phyloP scores from a whole-genome alignment of 2,888 invertebrate species.

The Anthophora plumipes region DNA sequence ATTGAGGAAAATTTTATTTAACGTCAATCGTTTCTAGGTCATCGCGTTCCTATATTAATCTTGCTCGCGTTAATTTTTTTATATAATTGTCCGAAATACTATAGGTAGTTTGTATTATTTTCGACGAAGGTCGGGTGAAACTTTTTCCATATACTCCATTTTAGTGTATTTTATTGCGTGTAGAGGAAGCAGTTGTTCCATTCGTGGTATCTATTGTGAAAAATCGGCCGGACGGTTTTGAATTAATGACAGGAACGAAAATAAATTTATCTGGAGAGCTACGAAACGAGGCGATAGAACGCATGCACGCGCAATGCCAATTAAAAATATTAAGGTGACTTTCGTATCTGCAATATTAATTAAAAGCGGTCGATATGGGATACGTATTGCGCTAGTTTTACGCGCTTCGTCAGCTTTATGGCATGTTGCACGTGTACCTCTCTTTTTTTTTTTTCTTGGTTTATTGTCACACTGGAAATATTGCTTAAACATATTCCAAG shows the following conservation, averaged over 20 bases:
- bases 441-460: background rate
- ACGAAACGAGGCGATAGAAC: background rate
- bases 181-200: background rate
- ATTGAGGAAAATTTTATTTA: no score
- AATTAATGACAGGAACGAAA: background rate
- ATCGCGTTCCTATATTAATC: background rate
- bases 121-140: background rate
- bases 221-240: background rate
- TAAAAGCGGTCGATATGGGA: slow-evolving; percentile 12
- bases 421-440: no score
- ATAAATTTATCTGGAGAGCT: slow-evolving; percentile 8
- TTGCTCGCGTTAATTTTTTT: background rate
- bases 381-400: background rate
- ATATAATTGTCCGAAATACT: background rate
- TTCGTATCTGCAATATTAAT: slow-evolving; percentile 5
- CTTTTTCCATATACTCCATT: background rate
- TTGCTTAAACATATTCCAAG: background rate
- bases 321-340: slow-evolving; percentile 23
- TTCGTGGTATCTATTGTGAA: background rate
- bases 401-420: background rate
- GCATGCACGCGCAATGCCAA: background rate
- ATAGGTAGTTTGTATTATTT: no score
- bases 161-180: background rate
- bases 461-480: background rate
- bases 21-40: slow-evolving; percentile 1